These are phyloP conservation scores for Bradypodion pumilum DNA, from an alignment of 2,797 vertebrate genomes.

Conservation along the genomic window DNA sequence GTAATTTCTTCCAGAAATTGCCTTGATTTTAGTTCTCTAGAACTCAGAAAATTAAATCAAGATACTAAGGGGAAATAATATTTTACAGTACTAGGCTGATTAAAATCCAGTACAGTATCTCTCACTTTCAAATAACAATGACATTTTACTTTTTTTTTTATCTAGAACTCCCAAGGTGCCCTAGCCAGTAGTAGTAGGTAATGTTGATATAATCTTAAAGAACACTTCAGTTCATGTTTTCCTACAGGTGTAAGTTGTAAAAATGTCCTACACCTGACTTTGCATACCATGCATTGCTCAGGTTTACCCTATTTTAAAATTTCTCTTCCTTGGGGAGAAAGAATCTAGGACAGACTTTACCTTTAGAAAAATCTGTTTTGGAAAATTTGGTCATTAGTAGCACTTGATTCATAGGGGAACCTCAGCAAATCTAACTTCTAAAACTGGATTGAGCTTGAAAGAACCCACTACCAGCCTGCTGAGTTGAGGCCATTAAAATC, in stretches of 20 bases:
- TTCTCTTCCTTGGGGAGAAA: neutral
- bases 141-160: no score
- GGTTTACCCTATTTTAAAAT: neutral
- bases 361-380: neutral
- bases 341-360: neutral
- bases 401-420: neutral
- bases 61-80: neutral
- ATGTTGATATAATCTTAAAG: neutral
- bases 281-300: neutral
- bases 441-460: slow-evolving; percentile 37
- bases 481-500: slow-evolving; percentile 53
- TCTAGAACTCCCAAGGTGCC: neutral
- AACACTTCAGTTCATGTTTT: neutral
- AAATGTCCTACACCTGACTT: neutral
- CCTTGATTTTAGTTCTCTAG: neutral
- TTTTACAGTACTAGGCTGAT: neutral
- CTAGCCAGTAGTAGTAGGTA: no score
- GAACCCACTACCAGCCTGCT: slow-evolving; percentile 44
- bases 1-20: neutral
- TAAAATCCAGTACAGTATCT: neutral
- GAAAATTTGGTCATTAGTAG: neutral
- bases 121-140: neutral
- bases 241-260: neutral
- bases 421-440: slow-evolving; percentile 23
- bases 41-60: neutral